Percentiles rank a stretch among this genome's conserved stretches.
Evolutionary conservation across 2,888 invertebrate species (phyloP).

Genomic region (Lithophane semibrunnea): DNA sequence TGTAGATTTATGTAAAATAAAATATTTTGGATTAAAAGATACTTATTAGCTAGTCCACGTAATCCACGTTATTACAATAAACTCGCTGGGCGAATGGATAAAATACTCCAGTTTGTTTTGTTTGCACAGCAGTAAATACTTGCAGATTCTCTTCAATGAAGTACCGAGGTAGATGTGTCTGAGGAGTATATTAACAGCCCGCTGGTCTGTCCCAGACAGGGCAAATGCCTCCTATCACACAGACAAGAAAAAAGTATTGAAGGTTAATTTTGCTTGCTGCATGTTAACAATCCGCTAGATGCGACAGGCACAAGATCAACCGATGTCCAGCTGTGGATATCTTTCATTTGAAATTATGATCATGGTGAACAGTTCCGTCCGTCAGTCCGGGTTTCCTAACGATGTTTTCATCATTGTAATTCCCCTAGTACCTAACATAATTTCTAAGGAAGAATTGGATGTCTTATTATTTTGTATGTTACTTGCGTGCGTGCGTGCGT

Average conservation of each 20-base stretch:
- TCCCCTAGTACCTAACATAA: conserved; percentile 5
- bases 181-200: background rate
- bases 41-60: background rate
- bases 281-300: background rate
- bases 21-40: background rate
- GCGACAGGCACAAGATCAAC: background rate
- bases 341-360: no score
- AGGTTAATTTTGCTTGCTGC: background rate
- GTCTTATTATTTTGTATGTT: conserved; percentile 1
- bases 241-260: background rate
- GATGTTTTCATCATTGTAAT: conserved; percentile 6
- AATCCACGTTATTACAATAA: background rate
- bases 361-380: background rate
- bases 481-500: conserved; percentile 1
- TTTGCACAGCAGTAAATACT: background rate
- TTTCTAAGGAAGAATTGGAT: background rate
- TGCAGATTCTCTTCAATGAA: background rate
- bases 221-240: background rate
- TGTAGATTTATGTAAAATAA: background rate
- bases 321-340: background rate
- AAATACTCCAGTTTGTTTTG: background rate
- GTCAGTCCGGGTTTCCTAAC: background rate
- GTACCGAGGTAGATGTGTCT: no score
- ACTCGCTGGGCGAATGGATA: no score
- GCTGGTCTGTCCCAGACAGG: background rate